Base-by-base conservation (phyloP, 1,140 invertebrate genomes). In the Megathymus violae region DNA sequence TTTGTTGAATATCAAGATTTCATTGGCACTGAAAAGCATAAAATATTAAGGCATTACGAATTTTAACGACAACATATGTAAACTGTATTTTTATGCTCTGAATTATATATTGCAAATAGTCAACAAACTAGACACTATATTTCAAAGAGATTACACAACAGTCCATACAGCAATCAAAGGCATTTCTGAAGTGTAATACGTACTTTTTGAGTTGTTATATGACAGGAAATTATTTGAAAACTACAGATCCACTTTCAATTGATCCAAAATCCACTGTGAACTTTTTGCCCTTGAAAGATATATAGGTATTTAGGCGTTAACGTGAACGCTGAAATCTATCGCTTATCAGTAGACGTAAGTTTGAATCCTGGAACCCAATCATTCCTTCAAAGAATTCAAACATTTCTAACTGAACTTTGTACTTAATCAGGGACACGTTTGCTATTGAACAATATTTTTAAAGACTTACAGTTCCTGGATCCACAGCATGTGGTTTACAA, bases 91-190 rank as follows among this genome's bases (percentile, higher is more conserved):
- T 41, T 54, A 54, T 41, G 51, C 15, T 5, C 11, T 54, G 51
- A 16, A 54, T 54, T 54, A 54, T 17, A 54, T 54, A 40, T 64
- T 74, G 48, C 70, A 43, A 6, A 69, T 67, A 38, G 44, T 48
- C 3, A 70, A 71, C 50, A 77, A 74, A 67, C n/a, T 64, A 17
- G 64, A 69, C 25, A 62, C 52, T n/a, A 68, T 75, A 54, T 74
- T 72, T 70, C 71, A 72, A 71, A 58, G 63, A 11, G 38, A 74
- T 54, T n/a, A n/a, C n/a, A 40, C 51, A 25, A 54, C 56, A 14
- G 51, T 68, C 11, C 71, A 74, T 41, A 64, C 17, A 50, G 31
- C 54, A 11, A 67, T 64, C 38, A 60, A 58, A 63, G 41, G 72
- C 64, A 48, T 65, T 34, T 58, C 63, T 43, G 60, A 62, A 46